Evolutionary conservation across 1,140 invertebrate species (phyloP).

Genomic region (Eriocheir sinensis): DNA sequence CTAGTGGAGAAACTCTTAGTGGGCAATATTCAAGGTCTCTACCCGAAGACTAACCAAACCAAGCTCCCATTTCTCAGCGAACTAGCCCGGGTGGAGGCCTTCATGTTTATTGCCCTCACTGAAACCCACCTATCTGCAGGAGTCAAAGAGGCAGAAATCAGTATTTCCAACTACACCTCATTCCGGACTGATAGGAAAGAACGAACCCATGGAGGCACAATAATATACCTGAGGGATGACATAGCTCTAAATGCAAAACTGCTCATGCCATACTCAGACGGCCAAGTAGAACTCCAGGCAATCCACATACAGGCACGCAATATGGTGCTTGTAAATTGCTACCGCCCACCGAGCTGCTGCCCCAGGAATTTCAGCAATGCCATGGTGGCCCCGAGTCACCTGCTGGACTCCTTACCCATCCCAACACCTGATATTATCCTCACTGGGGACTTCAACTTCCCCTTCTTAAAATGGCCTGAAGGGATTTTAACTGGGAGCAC

Average conservation of each 20-base stretch:
- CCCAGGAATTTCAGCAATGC: conserved; percentile 45
- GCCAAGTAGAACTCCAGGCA: conserved; percentile 30
- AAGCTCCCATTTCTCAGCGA: conserved; percentile 38
- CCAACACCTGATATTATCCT: conserved; percentile 11
- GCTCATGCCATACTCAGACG: background rate
- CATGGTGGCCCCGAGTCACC: conserved; percentile 13
- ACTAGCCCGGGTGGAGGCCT: background rate
- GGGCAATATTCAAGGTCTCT: conserved; percentile 13
- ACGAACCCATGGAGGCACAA: conserved; percentile 28
- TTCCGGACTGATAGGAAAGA: too few species aligned
- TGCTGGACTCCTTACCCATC: background rate
- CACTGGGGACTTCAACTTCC: conserved; percentile 3
- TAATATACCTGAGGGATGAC: background rate
- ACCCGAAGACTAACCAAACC: conserved; percentile 33
- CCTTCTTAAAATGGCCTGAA: conserved; percentile 26
- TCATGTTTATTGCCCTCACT: conserved; percentile 52
- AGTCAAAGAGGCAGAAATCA: conserved; percentile 37
- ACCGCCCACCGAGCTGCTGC: conserved; percentile 42
- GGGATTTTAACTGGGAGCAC: conserved; percentile 36
- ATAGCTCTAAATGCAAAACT: conserved; percentile 47
- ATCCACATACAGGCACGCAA: conserved; percentile 32
- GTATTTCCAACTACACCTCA: conserved; percentile 9
- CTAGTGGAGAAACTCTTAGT: conserved; percentile 32
- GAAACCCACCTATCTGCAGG: conserved; percentile 32
- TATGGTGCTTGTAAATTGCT: conserved; percentile 52